These are phyloP conservation scores for Hypomecis atomaria DNA, from an alignment of 2,888 invertebrate species.

Conservation along the genomic window DNA sequence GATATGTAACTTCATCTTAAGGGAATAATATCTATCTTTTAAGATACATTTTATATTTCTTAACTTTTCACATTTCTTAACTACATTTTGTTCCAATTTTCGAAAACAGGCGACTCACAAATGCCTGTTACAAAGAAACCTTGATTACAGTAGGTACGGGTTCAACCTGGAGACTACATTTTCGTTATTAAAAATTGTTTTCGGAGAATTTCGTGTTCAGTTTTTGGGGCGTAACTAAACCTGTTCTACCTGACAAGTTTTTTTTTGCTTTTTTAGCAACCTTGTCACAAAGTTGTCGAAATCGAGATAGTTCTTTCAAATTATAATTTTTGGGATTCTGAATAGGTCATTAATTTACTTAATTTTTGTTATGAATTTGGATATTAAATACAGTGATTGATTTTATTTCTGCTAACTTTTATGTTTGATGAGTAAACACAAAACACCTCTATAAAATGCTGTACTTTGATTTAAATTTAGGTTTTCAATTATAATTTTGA, in stretches of 20 bases:
- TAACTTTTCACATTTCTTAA: constrained; percentile 8
- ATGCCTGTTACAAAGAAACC: constrained; percentile 17
- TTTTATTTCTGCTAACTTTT: no score
- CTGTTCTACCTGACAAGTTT: background rate
- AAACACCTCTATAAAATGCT: no score
- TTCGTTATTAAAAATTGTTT: constrained; percentile 30
- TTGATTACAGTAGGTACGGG: constrained; percentile 13
- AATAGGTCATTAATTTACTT: no score
- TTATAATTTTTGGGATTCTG: no score
- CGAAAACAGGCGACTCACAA: constrained; percentile 8
- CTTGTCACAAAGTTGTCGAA: background rate
- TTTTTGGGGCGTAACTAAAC: constrained; percentile 3
- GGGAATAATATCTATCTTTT: background rate
- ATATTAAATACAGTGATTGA: no score
- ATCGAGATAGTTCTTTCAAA: no score
- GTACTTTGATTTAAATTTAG: no score
- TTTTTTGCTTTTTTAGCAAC: constrained; percentile 17
- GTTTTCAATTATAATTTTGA: no score
- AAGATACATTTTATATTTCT: background rate
- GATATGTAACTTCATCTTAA: background rate
- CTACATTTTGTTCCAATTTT: constrained; percentile 12
- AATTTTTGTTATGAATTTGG: no score
- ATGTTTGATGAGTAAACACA: no score
- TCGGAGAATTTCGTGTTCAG: constrained; percentile 4
- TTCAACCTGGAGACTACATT: constrained; percentile 17